Base-by-base conservation (phyloP, 2,888 invertebrate genomes). In the Cryptosula pallasiana region DNA sequence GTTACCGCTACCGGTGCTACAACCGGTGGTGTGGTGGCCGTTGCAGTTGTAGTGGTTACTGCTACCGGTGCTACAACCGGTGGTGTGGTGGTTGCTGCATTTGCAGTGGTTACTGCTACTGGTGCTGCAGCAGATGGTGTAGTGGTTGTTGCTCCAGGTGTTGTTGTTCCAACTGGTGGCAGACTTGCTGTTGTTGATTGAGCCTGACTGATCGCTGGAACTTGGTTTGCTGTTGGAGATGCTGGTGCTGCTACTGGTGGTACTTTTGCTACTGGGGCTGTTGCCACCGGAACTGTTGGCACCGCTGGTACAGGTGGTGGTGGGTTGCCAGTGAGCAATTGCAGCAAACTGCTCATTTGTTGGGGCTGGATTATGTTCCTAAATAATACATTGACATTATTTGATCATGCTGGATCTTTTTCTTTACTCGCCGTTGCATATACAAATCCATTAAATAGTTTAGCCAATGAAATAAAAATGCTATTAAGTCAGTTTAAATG, bases 221-320 rank as follows among this genome's bases (percentile, higher is more conserved):
- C 55, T 23, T 20, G 3, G 5, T 20, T 5, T 5, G 23, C 16
- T n/a, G 9, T 3, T 5, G 9, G 55, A 5, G 5, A 16, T 3
- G 63, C 63, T 63, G 32, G 29, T 13, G 34, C 63, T 32, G 63
- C 63, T 63, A 32, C 9, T 32, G 63, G 32, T 32, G 63, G 25
- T 45, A 20, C 9, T 45, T 9, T 20, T 13, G 45, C 45, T 45
- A 20, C 9, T 45, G 45, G 9, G 20, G 45, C 45, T 45, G 45
- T 9, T 45, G 45, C 45, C 9, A 20, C 45, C 20, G 45, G 45
- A 16, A 25, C 57, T 16, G 20, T 57, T 57, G 57, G 57, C 5
- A 25, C 23, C 20, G 9, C 45, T 9, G 45, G 45, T 45, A 20
- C 45, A 9, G 20, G 20, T 45, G 45, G 9, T 25, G 45, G 45